A percentile compares a stretch with the other conserved stretches of the same genome.
Conservation (phyloP, 1,140 invertebrate genomes). For the Dreissena rostriformis region DNA sequence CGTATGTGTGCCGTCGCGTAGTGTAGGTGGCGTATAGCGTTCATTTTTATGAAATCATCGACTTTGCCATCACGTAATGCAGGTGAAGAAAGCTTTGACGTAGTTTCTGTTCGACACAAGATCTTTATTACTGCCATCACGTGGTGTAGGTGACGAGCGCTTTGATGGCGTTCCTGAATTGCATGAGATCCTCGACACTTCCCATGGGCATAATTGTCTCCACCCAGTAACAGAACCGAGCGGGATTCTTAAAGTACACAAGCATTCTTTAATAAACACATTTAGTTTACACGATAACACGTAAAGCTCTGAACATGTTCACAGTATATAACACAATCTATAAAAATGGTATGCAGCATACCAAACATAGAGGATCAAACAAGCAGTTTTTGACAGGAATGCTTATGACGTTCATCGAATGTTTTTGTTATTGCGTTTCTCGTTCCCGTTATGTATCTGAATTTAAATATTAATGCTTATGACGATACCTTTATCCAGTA, state of each 20-base stretch:
- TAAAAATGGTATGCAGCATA: neutral
- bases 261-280: too few relatives aligned
- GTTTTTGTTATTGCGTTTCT: neutral
- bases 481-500: conserved; percentile 33
- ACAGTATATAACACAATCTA: neutral
- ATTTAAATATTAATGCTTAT: neutral
- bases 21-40: too few relatives aligned
- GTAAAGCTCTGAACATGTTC: too few relatives aligned
- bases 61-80: too few relatives aligned
- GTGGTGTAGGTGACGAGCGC: neutral
- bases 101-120: too few relatives aligned
- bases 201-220: conserved; percentile 18
- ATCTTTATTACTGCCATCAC: too few relatives aligned
- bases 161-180: conserved; percentile 37
- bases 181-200: conserved; percentile 36
- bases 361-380: neutral
- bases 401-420: neutral
- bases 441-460: neutral
- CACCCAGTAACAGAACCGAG: conserved; percentile 20
- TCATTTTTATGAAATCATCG: too few relatives aligned
- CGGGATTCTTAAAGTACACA: conserved; percentile 25
- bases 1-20: too few relatives aligned
- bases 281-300: too few relatives aligned
- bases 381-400: neutral
- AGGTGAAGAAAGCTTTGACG: too few relatives aligned